These are phyloP conservation scores for Nomada fabriciana DNA, from an alignment of 2,888 invertebrate species.

Conservation along the genomic window DNA sequence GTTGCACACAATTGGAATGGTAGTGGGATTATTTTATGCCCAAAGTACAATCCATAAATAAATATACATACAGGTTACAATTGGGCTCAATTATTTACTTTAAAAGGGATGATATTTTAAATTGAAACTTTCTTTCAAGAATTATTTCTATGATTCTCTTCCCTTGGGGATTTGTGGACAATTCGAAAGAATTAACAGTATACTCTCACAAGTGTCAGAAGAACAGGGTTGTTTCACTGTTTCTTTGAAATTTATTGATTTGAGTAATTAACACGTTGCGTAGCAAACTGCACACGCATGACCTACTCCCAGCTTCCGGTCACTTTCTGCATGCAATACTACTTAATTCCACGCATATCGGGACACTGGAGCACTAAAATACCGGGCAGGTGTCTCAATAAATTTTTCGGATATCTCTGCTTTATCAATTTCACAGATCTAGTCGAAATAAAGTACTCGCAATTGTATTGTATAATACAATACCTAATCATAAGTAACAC, in stretches of 20 bases:
- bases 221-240: neutral
- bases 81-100: no score
- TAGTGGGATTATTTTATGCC: no score
- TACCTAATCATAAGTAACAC: neutral
- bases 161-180: no score
- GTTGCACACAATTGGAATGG: no score
- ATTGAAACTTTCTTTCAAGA: no score
- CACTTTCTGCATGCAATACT: conserved; percentile 37
- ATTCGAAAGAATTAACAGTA: no score
- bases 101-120: no score
- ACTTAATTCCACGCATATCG: conserved; percentile 43
- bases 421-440: neutral
- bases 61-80: no score
- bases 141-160: no score
- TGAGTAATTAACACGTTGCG: conserved; percentile 30
- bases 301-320: conserved; percentile 39
- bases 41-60: no score
- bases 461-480: no score
- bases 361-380: neutral
- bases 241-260: conserved; percentile 26
- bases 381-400: conserved; percentile 1
- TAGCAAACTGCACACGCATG: conserved; percentile 18
- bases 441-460: neutral
- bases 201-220: no score
- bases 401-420: conserved; percentile 3